These are phyloP conservation scores for Pontoporia blainvillei DNA, from an alignment of 2,113 vertebrate genomes.

Conservation along the genomic window DNA sequence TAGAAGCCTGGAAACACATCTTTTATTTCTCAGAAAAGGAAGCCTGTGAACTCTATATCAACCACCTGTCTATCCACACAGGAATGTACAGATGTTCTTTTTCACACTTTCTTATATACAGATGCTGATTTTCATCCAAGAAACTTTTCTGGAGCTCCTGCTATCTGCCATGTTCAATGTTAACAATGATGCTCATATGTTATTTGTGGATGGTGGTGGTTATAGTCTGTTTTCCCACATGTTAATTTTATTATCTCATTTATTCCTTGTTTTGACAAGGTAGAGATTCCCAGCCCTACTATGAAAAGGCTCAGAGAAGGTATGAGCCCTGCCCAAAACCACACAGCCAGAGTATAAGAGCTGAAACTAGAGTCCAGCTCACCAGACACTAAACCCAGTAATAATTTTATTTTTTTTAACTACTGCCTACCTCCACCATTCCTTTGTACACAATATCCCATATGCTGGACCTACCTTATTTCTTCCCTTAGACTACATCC, in stretches of 20 bases:
- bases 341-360: not conserved
- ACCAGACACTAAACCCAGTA: not conserved
- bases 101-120: not conserved
- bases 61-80: not conserved
- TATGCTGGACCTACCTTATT: not conserved
- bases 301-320: not conserved
- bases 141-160: not conserved
- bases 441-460: not conserved
- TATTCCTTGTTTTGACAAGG: not conserved
- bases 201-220: not conserved
- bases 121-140: not conserved
- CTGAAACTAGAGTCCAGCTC: not conserved
- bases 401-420: not conserved
- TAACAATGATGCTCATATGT: not conserved
- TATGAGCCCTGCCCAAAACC: not conserved
- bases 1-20: not conserved
- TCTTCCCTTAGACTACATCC: slow-evolving; percentile 4
- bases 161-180: not conserved
- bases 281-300: not conserved
- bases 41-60: not conserved
- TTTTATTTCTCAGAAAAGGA: not conserved
- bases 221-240: not conserved
- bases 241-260: slow-evolving; percentile 8
- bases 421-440: not conserved
- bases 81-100: not conserved